These are phyloP conservation scores for Caenorhabditis afra DNA, from an alignment of 2,888 invertebrate species.

Conservation along the genomic window DNA sequence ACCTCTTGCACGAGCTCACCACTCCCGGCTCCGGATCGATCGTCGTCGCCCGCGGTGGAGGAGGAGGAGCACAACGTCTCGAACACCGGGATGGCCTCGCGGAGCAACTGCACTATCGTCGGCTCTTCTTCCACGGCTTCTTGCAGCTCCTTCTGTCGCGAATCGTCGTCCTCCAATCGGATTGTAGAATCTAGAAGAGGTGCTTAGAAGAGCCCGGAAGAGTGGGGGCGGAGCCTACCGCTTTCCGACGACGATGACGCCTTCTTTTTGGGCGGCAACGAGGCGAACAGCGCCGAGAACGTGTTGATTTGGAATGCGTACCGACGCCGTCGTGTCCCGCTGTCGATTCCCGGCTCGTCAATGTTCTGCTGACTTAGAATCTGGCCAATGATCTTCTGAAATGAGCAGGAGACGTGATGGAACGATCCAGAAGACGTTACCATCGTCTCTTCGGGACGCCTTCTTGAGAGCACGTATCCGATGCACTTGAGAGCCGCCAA, in stretches of 20 bases:
- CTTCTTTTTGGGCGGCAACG: slow-evolving; percentile 30
- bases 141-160: too few relatives aligned
- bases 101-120: slow-evolving; percentile 49
- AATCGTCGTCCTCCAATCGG: too few relatives aligned
- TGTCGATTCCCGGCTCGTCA: slow-evolving; percentile 28
- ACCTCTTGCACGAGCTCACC: slow-evolving; percentile 47
- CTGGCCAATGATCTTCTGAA: slow-evolving; percentile 36
- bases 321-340: slow-evolving; percentile 1
- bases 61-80: slow-evolving; percentile 33
- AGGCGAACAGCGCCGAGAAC: slow-evolving; percentile 59
- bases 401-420: neutral
- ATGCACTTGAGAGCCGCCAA: slow-evolving; percentile 68
- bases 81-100: slow-evolving; percentile 64
- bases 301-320: slow-evolving; percentile 64
- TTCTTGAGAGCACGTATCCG: slow-evolving; percentile 63
- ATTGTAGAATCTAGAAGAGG: neutral
- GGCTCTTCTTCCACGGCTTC: slow-evolving; percentile 37
- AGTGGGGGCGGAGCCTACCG: too few relatives aligned
- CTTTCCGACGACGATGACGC: too few relatives aligned
- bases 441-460: slow-evolving; percentile 59
- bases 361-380: slow-evolving; percentile 34
- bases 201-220: too few relatives aligned
- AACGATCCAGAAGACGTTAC: slow-evolving; percentile 15
- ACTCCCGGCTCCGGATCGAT: slow-evolving; percentile 3
- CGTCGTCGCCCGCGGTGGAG: neutral